Percentiles rank a stretch among this genome's conserved stretches.
phyloP scores from a whole-genome alignment of 2,888 invertebrate genomes.

The Meganola albula region DNA sequence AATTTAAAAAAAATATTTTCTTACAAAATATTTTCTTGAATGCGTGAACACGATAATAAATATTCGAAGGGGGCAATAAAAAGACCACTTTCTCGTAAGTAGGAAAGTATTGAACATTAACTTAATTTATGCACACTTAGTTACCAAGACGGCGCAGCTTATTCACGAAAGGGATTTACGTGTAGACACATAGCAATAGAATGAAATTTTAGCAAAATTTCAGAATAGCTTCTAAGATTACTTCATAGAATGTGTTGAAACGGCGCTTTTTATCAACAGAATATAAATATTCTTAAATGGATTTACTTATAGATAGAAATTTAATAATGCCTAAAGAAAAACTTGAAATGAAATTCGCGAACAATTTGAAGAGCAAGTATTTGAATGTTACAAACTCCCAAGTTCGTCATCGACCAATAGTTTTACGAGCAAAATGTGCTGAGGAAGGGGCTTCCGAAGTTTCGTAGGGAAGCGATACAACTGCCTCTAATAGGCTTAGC shows the following conservation, averaged over 20 bases:
- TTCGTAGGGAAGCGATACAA: constrained; percentile 75
- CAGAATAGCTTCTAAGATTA: constrained; percentile 2
- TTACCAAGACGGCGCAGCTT: constrained; percentile 53
- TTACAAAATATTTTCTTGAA: constrained; percentile 43
- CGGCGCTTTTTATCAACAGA: neutral
- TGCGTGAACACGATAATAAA: constrained; percentile 61
- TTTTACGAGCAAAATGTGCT: constrained; percentile 69
- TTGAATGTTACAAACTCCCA: constrained; percentile 61
- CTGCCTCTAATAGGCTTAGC: constrained; percentile 75
- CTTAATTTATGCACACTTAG: constrained; percentile 74
- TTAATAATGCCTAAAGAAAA: neutral
- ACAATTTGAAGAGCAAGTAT: constrained; percentile 57
- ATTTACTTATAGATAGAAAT: neutral
- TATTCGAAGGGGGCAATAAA: constrained; percentile 66
- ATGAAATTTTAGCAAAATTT: constrained; percentile 44
- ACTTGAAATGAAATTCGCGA: constrained; percentile 41
- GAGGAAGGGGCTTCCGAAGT: constrained; percentile 74
- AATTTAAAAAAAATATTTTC: constrained; percentile 35
- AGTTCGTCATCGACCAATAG: constrained; percentile 56
- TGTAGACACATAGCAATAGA: constrained; percentile 43
- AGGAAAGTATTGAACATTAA: constrained; percentile 74
- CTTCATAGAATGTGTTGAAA: neutral
- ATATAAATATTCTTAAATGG: neutral
- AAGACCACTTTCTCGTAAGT: constrained; percentile 69
- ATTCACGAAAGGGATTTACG: constrained; percentile 57